These are phyloP conservation scores for Elephas maximus DNA, from an alignment of 2,113 vertebrate species.

Conservation along the genomic window DNA sequence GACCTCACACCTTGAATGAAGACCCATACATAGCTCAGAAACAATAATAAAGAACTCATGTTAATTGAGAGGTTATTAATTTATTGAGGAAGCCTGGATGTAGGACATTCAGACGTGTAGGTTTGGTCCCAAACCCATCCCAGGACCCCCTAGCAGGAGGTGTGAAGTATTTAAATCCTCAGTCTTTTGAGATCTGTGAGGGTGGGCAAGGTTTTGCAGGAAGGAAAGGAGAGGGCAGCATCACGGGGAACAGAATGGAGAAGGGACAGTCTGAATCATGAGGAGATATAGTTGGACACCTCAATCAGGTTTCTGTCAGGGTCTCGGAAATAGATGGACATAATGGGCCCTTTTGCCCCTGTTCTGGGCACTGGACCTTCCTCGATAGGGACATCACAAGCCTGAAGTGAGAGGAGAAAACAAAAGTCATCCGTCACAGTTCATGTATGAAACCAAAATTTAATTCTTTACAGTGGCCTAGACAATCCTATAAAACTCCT, in stretches of 20 bases:
- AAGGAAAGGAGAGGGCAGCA: neutral
- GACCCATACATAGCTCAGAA: neutral
- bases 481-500: neutral
- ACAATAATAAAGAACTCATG: neutral
- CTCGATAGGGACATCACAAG: constrained; percentile 91
- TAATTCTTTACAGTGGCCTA: neutral
- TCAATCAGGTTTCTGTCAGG: constrained; percentile 95
- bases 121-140: neutral
- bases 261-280: neutral
- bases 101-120: neutral
- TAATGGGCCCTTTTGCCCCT: constrained; percentile 92
- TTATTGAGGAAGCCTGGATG: constrained; percentile 36
- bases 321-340: constrained; percentile 94
- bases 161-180: neutral
- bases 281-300: constrained; percentile 91
- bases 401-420: constrained; percentile 85
- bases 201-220: neutral
- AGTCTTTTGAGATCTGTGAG: constrained; percentile 9
- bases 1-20: neutral
- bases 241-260: neutral
- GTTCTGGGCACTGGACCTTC: constrained; percentile 95
- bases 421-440: constrained; percentile 33
- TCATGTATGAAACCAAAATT: neutral
- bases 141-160: neutral
- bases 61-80: neutral